phyloP scores from a whole-genome alignment of 2,113 vertebrate species.

The Recurvirostra avosetta region DNA sequence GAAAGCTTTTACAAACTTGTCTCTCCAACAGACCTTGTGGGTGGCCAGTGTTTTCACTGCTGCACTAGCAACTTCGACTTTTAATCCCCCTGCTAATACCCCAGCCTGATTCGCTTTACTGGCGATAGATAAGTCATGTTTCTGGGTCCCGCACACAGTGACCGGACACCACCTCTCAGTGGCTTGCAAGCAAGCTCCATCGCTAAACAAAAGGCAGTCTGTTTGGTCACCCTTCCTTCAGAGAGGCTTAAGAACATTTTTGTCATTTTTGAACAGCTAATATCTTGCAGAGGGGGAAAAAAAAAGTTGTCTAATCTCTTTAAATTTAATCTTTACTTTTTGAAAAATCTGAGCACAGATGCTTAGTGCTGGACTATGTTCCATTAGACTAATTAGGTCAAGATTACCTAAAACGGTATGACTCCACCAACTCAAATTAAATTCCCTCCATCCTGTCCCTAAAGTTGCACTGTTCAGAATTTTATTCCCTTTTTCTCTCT shows the following conservation, averaged over 20 bases:
- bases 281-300: conserved; percentile 76
- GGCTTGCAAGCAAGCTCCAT: conserved; percentile 55
- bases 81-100: conserved; percentile 79
- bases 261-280: conserved; percentile 99
- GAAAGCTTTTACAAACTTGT: neutral
- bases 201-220: conserved; percentile 87
- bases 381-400: conserved; percentile 83
- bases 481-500: neutral
- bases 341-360: conserved; percentile 73
- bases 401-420: conserved; percentile 48
- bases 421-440: neutral
- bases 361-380: conserved; percentile 75
- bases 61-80: conserved; percentile 54
- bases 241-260: conserved; percentile 97
- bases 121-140: conserved; percentile 77
- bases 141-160: conserved; percentile 74
- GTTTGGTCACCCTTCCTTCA: conserved; percentile 81
- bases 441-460: neutral
- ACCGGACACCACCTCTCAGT: conserved; percentile 61
- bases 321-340: conserved; percentile 89
- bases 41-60: conserved; percentile 73
- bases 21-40: conserved; percentile 66
- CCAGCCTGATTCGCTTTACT: conserved; percentile 69
- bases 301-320: conserved; percentile 94
- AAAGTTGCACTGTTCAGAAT: neutral